A percentile compares a stretch with the other conserved stretches of the same genome.
phyloP scores from a whole-genome alignment of 2,888 invertebrate species.

The Sarcophaga caerulescens region DNA sequence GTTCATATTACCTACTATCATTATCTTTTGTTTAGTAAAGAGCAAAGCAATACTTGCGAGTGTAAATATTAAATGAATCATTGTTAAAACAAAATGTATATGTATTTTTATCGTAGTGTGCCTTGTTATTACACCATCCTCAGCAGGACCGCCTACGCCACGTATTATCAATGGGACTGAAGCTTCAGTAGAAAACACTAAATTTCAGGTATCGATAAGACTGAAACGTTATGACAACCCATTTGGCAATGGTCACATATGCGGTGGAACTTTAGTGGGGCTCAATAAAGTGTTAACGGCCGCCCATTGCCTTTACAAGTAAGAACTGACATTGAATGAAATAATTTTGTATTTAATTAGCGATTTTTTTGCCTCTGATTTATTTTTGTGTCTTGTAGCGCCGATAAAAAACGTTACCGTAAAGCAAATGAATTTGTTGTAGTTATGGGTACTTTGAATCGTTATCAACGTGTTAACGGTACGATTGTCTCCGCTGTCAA shows the following conservation, averaged over 20 bases:
- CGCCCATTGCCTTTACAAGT: constrained; percentile 79
- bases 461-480: constrained; percentile 72
- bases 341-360: background rate
- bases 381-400: constrained; percentile 64
- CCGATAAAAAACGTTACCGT: constrained; percentile 74
- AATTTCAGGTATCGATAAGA: constrained; percentile 78
- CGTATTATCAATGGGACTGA: constrained; percentile 77
- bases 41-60: background rate
- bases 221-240: constrained; percentile 72
- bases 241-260: constrained; percentile 78
- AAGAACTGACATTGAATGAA: constrained; percentile 61
- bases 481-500: constrained; percentile 77
- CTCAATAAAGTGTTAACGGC: constrained; percentile 78
- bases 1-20: background rate
- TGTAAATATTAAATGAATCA: constrained; percentile 28
- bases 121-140: constrained; percentile 6
- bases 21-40: background rate
- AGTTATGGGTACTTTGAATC: constrained; percentile 79
- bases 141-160: constrained; percentile 57
- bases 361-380: background rate
- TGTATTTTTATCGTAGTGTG: constrained; percentile 42
- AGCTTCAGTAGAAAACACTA: constrained; percentile 71
- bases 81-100: background rate
- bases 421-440: constrained; percentile 76
- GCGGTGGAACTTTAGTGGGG: constrained; percentile 77